Evolutionary conservation across 2,888 invertebrate genomes (phyloP).

Genomic region (Heliconius sara): DNA sequence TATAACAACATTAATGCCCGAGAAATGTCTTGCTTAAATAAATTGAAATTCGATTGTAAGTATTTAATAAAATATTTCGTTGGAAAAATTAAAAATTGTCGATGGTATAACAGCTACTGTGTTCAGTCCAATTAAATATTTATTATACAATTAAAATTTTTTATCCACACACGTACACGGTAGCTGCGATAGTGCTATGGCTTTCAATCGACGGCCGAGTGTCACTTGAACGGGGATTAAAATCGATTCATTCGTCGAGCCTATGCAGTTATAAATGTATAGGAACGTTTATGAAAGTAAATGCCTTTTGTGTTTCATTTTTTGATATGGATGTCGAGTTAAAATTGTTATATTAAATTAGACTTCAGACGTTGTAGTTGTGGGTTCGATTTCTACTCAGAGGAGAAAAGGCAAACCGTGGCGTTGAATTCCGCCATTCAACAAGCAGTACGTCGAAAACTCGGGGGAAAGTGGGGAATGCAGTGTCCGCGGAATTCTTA

Average conservation of each 20-base stretch:
- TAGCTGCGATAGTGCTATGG: constrained; percentile 6
- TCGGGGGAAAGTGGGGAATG: no score
- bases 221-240: constrained; percentile 15
- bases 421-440: no score
- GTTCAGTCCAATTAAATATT: not conserved
- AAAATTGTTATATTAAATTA: not conserved
- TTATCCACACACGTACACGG: not conserved
- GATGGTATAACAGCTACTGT: not conserved
- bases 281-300: not conserved
- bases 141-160: constrained; percentile 4
- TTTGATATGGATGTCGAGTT: not conserved
- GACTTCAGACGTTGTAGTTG: no score
- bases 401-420: no score
- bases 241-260: constrained; percentile 13
- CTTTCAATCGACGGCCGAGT: constrained; percentile 9
- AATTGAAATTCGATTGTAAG: not conserved
- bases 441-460: no score
- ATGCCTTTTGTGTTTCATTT: not conserved
- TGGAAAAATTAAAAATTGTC: not conserved
- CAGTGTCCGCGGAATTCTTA: no score
- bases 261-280: constrained; percentile 7
- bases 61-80: no score
- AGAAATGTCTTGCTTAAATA: not conserved
- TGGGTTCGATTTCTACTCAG: no score
- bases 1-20: no score